Evolutionary conservation across 2,888 invertebrate genomes (phyloP).

Genomic region (Lasioglossum villosulum): DNA sequence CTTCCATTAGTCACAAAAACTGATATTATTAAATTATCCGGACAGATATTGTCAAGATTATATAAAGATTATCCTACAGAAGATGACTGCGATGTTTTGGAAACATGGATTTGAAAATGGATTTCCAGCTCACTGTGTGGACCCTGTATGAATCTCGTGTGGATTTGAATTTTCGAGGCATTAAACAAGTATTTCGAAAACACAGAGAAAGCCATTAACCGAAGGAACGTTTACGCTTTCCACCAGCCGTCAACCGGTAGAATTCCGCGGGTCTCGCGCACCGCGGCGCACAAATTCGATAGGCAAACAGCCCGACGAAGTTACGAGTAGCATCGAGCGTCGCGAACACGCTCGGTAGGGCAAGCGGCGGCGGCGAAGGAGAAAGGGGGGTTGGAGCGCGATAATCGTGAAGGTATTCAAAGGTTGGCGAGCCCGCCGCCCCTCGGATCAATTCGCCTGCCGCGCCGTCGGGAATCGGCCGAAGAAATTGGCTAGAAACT

Average conservation of each 20-base stretch:
- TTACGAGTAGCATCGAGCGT: conserved; percentile 5
- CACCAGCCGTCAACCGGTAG: background rate
- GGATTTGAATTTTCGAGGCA: background rate
- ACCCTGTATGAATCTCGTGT: background rate
- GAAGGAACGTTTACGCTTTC: background rate
- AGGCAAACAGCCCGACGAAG: background rate
- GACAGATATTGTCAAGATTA: no score
- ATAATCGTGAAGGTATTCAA: conserved; percentile 26
- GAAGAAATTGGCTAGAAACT: conserved; percentile 56
- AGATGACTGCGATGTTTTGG: no score
- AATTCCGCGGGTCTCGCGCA: background rate
- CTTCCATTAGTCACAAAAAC: no score
- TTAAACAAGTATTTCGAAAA: background rate
- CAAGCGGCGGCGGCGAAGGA: background rate
- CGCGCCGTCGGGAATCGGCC: conserved; percentile 16
- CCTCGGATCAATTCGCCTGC: conserved; percentile 20
- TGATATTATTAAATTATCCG: no score
- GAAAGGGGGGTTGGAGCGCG: background rate
- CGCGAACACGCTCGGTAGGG: background rate
- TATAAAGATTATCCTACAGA: no score
- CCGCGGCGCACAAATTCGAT: background rate
- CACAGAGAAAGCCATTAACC: background rate
- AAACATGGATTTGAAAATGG: no score
- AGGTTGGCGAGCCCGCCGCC: background rate
- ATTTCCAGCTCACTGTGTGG: no score